Evolutionary conservation across 1,140 invertebrate genomes (phyloP).

Genomic region (Caenorhabditis remanei): DNA sequence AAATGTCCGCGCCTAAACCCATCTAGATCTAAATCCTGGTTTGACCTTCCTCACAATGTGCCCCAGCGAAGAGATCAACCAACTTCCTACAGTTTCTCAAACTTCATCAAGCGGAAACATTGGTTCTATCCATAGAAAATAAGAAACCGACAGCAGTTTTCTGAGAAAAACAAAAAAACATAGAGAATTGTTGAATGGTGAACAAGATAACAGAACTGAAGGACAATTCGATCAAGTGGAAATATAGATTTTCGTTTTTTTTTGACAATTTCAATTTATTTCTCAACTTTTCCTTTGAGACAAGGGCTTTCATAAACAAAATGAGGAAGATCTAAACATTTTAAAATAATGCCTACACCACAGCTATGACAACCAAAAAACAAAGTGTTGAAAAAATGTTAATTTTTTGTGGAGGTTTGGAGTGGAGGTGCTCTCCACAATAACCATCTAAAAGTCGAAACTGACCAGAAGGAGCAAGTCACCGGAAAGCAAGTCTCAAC

Average conservation of each 20-base stretch:
- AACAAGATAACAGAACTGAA: background rate
- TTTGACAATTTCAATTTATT: background rate
- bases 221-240: conserved; percentile 30
- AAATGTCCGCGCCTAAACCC: no score
- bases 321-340: conserved; percentile 15
- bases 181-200: background rate
- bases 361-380: background rate
- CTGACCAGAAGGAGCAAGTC: conserved; percentile 9
- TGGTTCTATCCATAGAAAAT: conserved; percentile 16
- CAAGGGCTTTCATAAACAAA: conserved; percentile 10
- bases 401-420: no score
- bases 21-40: background rate
- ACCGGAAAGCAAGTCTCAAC: conserved; percentile 51
- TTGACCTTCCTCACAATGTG: background rate
- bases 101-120: conserved; percentile 51
- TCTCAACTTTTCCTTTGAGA: no score
- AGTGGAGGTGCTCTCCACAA: background rate
- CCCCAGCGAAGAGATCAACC: conserved; percentile 18
- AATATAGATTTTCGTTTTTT: background rate
- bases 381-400: background rate
- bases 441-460: conserved; percentile 20
- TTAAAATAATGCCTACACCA: background rate
- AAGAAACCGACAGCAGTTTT: background rate
- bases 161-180: background rate
- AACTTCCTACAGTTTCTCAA: conserved; percentile 33